A percentile compares a stretch with the other conserved stretches of the same genome.
phyloP scores from a whole-genome alignment of 2,888 invertebrate species.

The Miltochrista miniata region DNA sequence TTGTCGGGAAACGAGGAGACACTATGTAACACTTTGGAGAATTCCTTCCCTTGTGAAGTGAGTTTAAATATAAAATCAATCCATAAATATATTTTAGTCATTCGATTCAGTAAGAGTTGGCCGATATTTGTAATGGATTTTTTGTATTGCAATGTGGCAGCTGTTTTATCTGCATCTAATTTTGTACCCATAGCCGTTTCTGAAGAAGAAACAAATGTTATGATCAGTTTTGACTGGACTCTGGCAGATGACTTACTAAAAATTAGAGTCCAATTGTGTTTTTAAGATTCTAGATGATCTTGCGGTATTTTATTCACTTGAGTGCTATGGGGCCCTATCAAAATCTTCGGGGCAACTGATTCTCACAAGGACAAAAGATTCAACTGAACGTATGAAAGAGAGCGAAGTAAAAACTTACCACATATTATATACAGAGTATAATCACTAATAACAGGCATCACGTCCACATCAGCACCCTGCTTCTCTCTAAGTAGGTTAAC shows the following conservation, averaged over 20 bases:
- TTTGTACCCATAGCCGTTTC: constrained; percentile 86
- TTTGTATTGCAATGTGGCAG: constrained; percentile 73
- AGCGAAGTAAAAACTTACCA: no score
- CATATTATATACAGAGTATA: constrained; percentile 86
- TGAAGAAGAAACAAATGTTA: constrained; percentile 27
- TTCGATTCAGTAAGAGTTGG: constrained; percentile 43
- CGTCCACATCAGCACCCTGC: constrained; percentile 48
- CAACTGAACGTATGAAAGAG: no score
- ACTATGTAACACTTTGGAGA: background rate
- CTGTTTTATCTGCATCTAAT: constrained; percentile 64
- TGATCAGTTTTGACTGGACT: no score
- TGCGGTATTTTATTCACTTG: no score
- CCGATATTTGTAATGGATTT: constrained; percentile 70
- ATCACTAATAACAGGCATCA: constrained; percentile 82
- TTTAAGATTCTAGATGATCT: no score
- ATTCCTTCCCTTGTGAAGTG: constrained; percentile 32
- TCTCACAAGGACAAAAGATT: no score
- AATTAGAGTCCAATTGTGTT: no score
- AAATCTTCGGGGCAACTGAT: no score
- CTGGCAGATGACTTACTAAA: no score
- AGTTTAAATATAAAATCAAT: constrained; percentile 77
- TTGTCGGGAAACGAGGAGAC: constrained; percentile 6
- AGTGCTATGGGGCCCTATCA: no score
- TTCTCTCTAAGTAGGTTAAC: constrained; percentile 47
- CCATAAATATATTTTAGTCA: constrained; percentile 82